Evolutionary conservation across 2,113 vertebrate genomes (phyloP).

Genomic region (Tachuris rubrigastra): DNA sequence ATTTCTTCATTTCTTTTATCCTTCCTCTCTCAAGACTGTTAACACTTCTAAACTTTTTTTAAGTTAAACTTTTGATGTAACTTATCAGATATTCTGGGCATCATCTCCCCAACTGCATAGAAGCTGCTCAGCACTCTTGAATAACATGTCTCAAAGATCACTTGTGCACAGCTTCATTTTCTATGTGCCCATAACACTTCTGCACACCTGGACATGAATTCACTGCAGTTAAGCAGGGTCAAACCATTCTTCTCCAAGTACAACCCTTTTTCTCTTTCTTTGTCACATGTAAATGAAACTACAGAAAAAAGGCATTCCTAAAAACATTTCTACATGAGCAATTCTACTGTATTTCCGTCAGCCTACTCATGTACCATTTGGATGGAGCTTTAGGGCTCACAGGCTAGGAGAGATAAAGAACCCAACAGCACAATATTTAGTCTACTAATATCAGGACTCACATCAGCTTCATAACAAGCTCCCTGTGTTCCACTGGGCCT

Average conservation of each 20-base stretch:
- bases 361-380: background rate
- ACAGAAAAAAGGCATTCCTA: background rate
- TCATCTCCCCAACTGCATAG: background rate
- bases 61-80: background rate
- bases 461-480: background rate
- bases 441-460: background rate
- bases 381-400: background rate
- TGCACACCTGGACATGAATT: background rate
- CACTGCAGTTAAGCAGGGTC: background rate
- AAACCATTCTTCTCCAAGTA: background rate
- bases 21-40: background rate
- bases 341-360: background rate
- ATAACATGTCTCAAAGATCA: background rate
- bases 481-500: background rate
- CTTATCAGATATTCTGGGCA: background rate
- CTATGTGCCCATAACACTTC: rapidly evolving
- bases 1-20: conserved; percentile 4
- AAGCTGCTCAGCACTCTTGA: background rate
- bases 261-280: background rate
- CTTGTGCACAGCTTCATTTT: background rate
- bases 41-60: background rate
- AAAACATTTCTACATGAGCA: background rate
- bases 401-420: background rate
- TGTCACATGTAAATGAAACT: background rate
- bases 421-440: background rate